Percentiles rank a stretch among this genome's conserved stretches.
Conservation (phyloP, 2,113 vertebrate species). For the Raja brachyura region DNA sequence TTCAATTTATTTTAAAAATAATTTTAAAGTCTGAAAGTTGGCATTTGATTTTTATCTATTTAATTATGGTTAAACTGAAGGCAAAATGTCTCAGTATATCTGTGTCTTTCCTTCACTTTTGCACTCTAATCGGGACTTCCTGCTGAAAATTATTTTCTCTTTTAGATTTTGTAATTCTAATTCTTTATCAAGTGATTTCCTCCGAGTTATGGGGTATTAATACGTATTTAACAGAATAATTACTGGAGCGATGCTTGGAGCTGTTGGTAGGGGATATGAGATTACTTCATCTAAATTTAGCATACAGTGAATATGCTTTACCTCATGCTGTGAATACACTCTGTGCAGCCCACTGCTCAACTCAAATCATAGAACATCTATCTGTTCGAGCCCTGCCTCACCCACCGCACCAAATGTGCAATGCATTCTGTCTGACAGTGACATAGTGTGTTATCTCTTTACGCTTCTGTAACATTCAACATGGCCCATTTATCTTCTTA, state of each 20-base stretch:
- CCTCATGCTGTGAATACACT: background rate
- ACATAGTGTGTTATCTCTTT: no score
- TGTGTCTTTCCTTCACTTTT: background rate
- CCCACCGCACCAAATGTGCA: background rate
- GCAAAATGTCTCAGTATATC: background rate
- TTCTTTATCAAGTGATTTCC: constrained; percentile 30
- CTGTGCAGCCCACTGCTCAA: background rate
- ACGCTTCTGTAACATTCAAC: no score
- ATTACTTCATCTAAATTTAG: background rate
- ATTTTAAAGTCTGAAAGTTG: background rate
- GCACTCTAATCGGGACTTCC: background rate
- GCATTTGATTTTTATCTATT: constrained; percentile 11
- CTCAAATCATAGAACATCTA: background rate
- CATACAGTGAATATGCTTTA: background rate
- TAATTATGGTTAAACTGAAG: constrained; percentile 11
- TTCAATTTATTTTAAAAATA: background rate
- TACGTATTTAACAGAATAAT: background rate
- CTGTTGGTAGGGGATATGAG: background rate
- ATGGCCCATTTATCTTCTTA: no score
- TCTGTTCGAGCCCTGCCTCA: background rate
- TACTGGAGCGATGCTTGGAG: background rate
- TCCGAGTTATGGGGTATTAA: background rate
- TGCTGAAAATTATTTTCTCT: constrained; percentile 3
- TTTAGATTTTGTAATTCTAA: constrained; percentile 5
- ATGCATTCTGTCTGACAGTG: no score